These are phyloP conservation scores for Monarcha castaneiventris DNA, from an alignment of 2,113 vertebrate species.

Conservation along the genomic window DNA sequence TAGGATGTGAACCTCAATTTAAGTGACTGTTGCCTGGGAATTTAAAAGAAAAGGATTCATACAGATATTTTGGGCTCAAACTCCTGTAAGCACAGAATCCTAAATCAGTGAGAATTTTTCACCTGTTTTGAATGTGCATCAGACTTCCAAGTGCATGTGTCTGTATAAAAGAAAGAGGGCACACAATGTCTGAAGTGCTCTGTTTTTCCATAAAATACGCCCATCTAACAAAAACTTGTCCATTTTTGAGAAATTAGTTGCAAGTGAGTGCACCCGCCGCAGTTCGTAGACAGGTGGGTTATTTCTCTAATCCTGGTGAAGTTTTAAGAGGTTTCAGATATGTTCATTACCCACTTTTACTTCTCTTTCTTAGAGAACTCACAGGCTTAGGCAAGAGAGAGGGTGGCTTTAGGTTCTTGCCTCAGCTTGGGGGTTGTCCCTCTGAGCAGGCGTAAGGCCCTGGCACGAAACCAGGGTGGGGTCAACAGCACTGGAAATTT, in stretches of 20 bases:
- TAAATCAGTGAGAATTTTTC: background rate
- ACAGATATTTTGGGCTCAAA: background rate
- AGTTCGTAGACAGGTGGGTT: background rate
- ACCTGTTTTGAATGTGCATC: background rate
- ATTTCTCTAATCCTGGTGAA: background rate
- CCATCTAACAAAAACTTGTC: background rate
- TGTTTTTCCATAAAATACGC: background rate
- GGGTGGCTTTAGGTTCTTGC: background rate
- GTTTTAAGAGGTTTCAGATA: background rate
- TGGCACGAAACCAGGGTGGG: background rate
- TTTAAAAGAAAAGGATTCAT: background rate
- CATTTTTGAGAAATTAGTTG: background rate
- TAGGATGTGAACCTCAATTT: background rate
- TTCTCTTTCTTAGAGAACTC: background rate
- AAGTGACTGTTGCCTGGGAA: background rate
- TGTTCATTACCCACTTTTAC: background rate
- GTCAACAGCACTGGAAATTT: background rate
- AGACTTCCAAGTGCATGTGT: background rate
- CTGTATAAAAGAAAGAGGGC: background rate
- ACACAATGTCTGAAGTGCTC: background rate
- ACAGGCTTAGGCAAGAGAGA: background rate
- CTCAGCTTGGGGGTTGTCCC: background rate
- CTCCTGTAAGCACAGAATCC: background rate
- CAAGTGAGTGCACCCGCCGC: background rate
- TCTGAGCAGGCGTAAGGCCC: accelerated